phyloP scores from a whole-genome alignment of 37 sponge, comb jelly and placozoan species.

The Beroe ovata region DNA sequence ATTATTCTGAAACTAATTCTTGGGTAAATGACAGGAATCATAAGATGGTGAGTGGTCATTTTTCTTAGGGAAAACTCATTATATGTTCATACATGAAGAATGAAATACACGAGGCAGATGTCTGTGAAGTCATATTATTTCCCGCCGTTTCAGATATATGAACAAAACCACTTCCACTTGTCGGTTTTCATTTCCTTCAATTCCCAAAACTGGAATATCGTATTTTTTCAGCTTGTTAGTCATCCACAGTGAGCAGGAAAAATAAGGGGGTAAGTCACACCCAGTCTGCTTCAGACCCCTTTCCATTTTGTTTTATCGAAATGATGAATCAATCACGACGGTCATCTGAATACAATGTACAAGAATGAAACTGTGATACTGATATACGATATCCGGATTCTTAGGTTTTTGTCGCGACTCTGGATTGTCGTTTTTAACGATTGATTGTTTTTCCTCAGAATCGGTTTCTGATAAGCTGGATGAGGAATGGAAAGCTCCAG shows the following conservation, averaged over 20 bases:
- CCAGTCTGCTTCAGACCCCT: no score
- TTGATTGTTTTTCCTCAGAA: background rate
- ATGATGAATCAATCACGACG: constrained; percentile 55
- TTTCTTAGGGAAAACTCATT: background rate
- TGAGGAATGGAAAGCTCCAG: no score
- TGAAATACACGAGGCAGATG: constrained; percentile 29
- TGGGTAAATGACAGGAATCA: no score
- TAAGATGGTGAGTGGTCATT: no score
- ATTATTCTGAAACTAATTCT: no score
- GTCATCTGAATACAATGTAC: constrained; percentile 14
- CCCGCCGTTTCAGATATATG: constrained; percentile 53
- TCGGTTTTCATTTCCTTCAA: background rate
- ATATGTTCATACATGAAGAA: background rate
- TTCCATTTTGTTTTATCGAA: no score
- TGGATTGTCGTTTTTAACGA: no score
- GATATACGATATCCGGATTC: background rate
- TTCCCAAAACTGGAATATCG: background rate
- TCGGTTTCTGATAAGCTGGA: background rate
- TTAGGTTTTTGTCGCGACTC: no score
- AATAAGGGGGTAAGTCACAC: no score
- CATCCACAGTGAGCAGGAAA: no score
- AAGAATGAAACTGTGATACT: constrained; percentile 31
- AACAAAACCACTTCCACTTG: background rate
- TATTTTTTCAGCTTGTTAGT: background rate
- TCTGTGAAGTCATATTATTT: constrained; percentile 37